These are phyloP conservation scores for Pogonomyrmex barbatus DNA, from an alignment of 1,140 invertebrate species.

Conservation along the genomic window DNA sequence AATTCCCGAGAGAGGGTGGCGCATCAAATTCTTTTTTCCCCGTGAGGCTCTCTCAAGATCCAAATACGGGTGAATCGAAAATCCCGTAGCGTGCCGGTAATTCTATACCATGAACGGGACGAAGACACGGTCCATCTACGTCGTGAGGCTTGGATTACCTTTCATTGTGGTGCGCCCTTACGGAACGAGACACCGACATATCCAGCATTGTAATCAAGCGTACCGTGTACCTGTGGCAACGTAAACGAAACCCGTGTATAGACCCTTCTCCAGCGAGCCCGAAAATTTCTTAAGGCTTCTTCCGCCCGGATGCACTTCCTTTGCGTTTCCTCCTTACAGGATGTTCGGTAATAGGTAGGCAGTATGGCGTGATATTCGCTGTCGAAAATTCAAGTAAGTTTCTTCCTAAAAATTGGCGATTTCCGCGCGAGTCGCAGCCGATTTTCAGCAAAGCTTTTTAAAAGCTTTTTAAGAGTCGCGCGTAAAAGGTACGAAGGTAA, in stretches of 20 bases:
- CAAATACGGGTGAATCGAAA: conserved; percentile 69
- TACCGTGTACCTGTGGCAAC: conserved; percentile 9
- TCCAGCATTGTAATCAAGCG: conserved; percentile 53
- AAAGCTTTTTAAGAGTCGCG: neutral
- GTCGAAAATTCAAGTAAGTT: neutral
- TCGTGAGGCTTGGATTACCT: conserved; percentile 55
- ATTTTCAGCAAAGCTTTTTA: too few relatives aligned
- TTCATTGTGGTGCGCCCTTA: conserved; percentile 71
- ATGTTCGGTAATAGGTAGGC: neutral
- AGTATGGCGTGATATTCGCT: neutral
- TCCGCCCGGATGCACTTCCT: conserved; percentile 42
- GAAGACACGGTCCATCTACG: conserved; percentile 50
- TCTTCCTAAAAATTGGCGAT: neutral
- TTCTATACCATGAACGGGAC: conserved; percentile 47
- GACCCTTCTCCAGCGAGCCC: neutral
- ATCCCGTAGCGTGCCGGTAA: conserved; percentile 54
- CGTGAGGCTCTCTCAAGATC: conserved; percentile 38
- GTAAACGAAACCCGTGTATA: conserved; percentile 17
- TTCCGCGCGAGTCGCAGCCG: neutral
- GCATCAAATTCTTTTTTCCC: conserved; percentile 62
- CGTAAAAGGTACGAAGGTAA: neutral
- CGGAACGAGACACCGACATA: conserved; percentile 61
- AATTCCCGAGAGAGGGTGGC: conserved; percentile 26
- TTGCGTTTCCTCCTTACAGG: neutral
- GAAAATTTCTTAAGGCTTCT: conserved; percentile 57